Conservation (phyloP, 2,113 vertebrate species). For the Pholis gunnellus region DNA sequence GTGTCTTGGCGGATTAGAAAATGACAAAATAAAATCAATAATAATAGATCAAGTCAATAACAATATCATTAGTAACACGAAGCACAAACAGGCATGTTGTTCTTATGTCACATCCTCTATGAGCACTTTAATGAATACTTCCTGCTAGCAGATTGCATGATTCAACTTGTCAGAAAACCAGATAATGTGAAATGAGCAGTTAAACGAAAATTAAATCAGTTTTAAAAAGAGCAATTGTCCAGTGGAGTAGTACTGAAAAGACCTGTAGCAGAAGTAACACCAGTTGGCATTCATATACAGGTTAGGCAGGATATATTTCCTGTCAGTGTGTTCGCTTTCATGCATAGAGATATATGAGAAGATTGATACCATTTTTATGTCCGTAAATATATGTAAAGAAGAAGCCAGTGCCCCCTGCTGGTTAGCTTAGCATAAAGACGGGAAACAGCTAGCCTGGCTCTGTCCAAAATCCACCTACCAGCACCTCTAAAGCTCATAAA, state of each 20-base stretch:
- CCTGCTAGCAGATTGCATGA: conserved; percentile 5
- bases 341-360: neutral
- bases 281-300: neutral
- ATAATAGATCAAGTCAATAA: conserved; percentile 45
- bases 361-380: neutral
- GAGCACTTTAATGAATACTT: conserved; percentile 7
- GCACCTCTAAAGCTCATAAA: neutral
- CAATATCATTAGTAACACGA: conserved; percentile 5
- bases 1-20: conserved; percentile 11
- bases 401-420: neutral
- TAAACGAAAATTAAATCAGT: neutral
- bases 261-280: neutral
- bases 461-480: neutral
- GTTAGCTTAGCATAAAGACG: neutral
- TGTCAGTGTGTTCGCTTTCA: neutral
- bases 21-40: conserved; percentile 38
- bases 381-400: neutral
- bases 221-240: conserved; percentile 7
- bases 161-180: neutral
- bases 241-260: neutral
- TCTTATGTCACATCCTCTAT: conserved; percentile 22
- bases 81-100: conserved; percentile 1
- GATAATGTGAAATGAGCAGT: conserved; percentile 13
- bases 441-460: neutral
- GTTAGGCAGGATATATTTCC: neutral